Percentiles rank a stretch among this genome's conserved stretches.
These are phyloP conservation scores for Bombyx huttoni DNA, from an alignment of 2,888 invertebrate species.

Conservation along the genomic window DNA sequence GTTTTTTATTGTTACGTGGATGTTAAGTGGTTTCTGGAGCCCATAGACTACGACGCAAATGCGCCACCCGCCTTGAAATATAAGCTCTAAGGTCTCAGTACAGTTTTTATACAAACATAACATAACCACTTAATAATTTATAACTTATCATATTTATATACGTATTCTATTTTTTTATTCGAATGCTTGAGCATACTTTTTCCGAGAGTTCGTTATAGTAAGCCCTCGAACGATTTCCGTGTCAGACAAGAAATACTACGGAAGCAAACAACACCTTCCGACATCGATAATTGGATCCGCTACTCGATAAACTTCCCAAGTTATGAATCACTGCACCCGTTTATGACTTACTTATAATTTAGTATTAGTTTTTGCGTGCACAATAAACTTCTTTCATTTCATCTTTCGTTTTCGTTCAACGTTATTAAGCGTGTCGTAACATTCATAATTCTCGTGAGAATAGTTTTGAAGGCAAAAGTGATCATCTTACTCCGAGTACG, in stretches of 20 bases:
- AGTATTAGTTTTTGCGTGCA: neutral
- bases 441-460: constrained; percentile 19
- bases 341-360: neutral
- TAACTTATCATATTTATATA: too few relatives aligned
- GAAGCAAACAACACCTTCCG: constrained; percentile 38
- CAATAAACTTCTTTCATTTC: too few relatives aligned
- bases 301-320: constrained; percentile 21
- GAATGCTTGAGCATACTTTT: constrained; percentile 6
- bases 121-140: too few relatives aligned
- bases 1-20: too few relatives aligned
- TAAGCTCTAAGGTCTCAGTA: too few relatives aligned
- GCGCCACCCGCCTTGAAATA: too few relatives aligned
- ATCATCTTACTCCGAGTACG: constrained; percentile 28
- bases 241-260: constrained; percentile 38
- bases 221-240: constrained; percentile 31
- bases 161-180: neutral
- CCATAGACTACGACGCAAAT: too few relatives aligned
- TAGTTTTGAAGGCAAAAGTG: constrained; percentile 45
- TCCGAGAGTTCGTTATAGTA: constrained; percentile 11
- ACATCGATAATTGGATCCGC: constrained; percentile 35
- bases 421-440: too few relatives aligned
- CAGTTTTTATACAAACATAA: too few relatives aligned
- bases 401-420: too few relatives aligned
- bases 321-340: constrained; percentile 32
- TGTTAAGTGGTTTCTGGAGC: too few relatives aligned